Base-by-base conservation (phyloP, 2,113 vertebrate species). In the Tapirus terrestris region DNA sequence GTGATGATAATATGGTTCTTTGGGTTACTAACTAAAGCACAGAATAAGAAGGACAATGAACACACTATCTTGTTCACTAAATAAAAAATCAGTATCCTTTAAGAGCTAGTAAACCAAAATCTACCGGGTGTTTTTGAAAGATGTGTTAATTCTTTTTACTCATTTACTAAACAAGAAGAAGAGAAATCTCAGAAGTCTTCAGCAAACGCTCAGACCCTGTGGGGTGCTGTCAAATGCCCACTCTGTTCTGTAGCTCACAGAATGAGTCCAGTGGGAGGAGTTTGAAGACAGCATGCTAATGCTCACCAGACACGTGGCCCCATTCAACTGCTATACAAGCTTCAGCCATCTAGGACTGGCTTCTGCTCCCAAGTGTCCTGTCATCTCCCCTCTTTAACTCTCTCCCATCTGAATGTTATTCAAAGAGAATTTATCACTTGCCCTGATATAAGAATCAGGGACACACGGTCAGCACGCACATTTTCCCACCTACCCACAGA, bases 111-210 rank as follows among this genome's bases (percentile, higher is more conserved):
- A 56, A 91, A 80, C 2, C 36, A 94, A 65, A 87, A 21, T 85
- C 81, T 89, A 67, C 4, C 5, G 82, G 16, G 21, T 91, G 31
- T 76, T 97, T 89, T 81, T 96, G 25, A 92, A 96, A 83, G 45
- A 58, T 39, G 6, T 76, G 23, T 90, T 72, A 13, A 75, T 93
- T 80, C 39, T 94, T 77, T 80, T 36, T 39, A 81, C 17, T 65
- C 14, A 17, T 60, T 75, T 73, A 12, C 20, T 97, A 94, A 81
- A 36, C 84, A 90, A 80, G 16, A 91, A 79, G 53, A 10, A n/a
- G 36, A 27, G 18, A 2, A 53, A 29, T 75, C 68, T 88, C 56
- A 72, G 16, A 83, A 43, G n/a, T 73, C 56, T 91, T 81, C 65
- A 63, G 36, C 48, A 94, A 65, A 56, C 89, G 27, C 12, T 86